Evolutionary conservation across 2,888 invertebrate genomes (phyloP).

Genomic region (Syrista parreyssii): DNA sequence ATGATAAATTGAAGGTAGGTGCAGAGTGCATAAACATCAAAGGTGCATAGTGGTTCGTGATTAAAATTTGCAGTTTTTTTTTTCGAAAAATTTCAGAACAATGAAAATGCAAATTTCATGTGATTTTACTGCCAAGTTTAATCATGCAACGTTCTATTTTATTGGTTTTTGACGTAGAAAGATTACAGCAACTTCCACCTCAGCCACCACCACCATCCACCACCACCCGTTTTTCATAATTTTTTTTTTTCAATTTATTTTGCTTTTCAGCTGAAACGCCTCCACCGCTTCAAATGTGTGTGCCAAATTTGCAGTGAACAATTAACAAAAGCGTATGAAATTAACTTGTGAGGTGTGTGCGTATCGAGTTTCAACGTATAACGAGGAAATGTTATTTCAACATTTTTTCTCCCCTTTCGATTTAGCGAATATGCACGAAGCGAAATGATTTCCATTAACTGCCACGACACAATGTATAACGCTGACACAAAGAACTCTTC

Average conservation of each 20-base stretch:
- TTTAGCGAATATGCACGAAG: background rate
- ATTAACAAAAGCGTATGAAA: background rate
- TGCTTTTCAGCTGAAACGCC: background rate
- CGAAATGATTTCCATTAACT: background rate
- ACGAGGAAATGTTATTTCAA: background rate
- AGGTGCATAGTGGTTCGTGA: background rate
- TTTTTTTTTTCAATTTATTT: background rate
- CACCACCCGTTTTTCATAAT: background rate
- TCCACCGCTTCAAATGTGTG: slow-evolving; percentile 1
- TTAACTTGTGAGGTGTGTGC: background rate
- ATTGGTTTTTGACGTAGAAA: background rate
- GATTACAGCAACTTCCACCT: slow-evolving; percentile 45
- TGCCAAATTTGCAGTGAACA: background rate
- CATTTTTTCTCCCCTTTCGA: background rate
- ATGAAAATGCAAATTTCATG: background rate
- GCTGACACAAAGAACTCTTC: background rate
- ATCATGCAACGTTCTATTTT: background rate
- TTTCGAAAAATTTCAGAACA: background rate
- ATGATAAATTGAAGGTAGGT: background rate
- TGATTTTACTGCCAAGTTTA: background rate
- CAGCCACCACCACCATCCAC: slow-evolving; percentile 42
- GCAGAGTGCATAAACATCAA: background rate
- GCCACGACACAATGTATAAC: background rate
- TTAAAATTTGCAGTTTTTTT: background rate
- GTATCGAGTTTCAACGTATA: background rate